phyloP scores from a whole-genome alignment of 2,113 vertebrate genomes.

The Castor canadensis region DNA sequence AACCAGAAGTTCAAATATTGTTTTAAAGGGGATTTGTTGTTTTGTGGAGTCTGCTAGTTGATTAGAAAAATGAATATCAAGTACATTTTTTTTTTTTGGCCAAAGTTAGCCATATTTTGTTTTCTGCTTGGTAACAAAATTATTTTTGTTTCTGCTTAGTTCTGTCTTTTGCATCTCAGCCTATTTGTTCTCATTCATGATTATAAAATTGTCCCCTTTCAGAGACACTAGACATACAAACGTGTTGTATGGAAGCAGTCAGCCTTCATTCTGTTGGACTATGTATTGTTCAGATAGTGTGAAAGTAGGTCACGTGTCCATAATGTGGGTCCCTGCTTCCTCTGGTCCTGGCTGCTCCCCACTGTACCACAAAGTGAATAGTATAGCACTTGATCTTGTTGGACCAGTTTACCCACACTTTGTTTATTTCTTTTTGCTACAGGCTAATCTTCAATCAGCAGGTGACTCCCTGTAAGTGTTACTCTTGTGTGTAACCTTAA shows the following conservation, averaged over 20 bases:
- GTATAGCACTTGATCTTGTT: neutral
- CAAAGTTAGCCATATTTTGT: neutral
- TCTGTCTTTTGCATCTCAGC: neutral
- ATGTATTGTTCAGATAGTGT: neutral
- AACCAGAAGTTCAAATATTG: neutral
- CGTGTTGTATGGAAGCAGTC: neutral
- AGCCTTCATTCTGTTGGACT: neutral
- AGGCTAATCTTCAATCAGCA: constrained; percentile 71
- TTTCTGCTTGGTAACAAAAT: neutral
- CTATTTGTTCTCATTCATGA: neutral
- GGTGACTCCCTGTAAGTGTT: neutral
- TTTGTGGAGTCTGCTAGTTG: neutral
- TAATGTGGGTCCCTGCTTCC: neutral
- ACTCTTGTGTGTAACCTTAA: neutral
- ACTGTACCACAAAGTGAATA: neutral
- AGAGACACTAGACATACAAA: neutral
- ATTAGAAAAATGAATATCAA: neutral
- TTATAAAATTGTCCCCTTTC: neutral
- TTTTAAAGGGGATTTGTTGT: neutral
- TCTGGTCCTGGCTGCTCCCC: neutral
- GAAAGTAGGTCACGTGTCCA: neutral
- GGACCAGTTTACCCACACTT: constrained; percentile 72
- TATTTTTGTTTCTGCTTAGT: neutral
- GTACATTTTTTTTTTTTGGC: neutral
- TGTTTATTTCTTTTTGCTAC: constrained; percentile 12